A percentile compares a stretch with the other conserved stretches of the same genome.
Evolutionary conservation across 2,888 invertebrate genomes (phyloP).

Genomic region (Macrophya annulata): DNA sequence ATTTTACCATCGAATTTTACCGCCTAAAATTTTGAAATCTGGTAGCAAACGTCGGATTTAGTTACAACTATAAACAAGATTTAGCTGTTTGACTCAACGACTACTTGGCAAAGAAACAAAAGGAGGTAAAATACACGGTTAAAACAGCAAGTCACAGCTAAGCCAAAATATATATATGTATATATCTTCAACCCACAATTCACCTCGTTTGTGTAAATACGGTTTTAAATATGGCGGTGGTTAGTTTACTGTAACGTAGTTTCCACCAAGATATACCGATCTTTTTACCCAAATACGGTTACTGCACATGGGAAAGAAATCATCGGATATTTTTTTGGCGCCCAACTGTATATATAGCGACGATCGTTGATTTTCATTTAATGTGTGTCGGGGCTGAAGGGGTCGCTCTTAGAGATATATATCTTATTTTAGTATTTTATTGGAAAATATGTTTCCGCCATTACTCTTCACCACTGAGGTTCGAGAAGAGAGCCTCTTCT

Average conservation of each 20-base stretch:
- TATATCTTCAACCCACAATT: background rate
- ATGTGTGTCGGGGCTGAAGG: background rate
- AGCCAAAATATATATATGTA: too few species aligned
- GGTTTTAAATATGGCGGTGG: conserved; percentile 1
- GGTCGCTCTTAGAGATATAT: background rate
- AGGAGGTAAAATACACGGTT: background rate
- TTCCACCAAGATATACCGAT: background rate
- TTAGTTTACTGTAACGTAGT: conserved; percentile 2
- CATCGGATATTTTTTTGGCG: background rate
- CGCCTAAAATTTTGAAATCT: background rate
- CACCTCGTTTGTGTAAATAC: conserved; percentile 3
- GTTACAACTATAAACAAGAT: background rate
- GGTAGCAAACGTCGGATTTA: background rate
- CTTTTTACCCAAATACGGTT: background rate
- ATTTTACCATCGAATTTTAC: background rate
- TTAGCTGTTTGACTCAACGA: background rate
- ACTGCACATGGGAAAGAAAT: background rate
- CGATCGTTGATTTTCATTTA: conserved; percentile 51
- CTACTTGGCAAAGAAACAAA: background rate
- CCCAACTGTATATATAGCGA: background rate
- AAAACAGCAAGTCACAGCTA: background rate
- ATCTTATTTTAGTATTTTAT: conserved; percentile 43
- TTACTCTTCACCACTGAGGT: background rate
- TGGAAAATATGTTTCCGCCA: conserved; percentile 31
- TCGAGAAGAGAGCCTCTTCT: background rate